Percentiles rank a stretch among this genome's conserved stretches.
These are phyloP conservation scores for Menidia beryllina DNA, from an alignment of 2,113 vertebrate genomes.

Conservation along the genomic window DNA sequence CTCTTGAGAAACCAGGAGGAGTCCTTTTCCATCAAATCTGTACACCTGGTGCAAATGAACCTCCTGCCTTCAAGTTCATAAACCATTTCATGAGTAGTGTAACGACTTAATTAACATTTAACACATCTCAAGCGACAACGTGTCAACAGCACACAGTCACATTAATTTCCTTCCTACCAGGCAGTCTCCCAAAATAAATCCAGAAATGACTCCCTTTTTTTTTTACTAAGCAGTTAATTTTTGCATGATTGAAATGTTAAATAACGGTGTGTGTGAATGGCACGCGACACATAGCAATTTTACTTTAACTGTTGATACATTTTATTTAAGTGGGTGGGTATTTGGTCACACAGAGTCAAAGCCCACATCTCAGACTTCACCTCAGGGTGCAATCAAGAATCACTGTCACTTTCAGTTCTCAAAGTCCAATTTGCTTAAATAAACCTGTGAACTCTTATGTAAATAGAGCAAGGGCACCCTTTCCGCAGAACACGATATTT, in stretches of 20 bases:
- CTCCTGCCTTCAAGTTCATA: slow-evolving; percentile 3
- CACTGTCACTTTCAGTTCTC: slow-evolving; percentile 41
- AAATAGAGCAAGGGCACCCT: slow-evolving; percentile 55
- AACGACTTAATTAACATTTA: slow-evolving; percentile 55
- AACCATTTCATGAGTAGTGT: slow-evolving; percentile 25
- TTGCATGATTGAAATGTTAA: slow-evolving; percentile 40
- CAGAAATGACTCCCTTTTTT: slow-evolving; percentile 25
- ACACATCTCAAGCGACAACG: slow-evolving; percentile 26
- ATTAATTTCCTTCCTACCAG: slow-evolving; percentile 17
- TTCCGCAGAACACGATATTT: slow-evolving; percentile 50
- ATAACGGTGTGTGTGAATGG: slow-evolving; percentile 24
- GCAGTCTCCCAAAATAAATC: slow-evolving; percentile 32
- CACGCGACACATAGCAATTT: slow-evolving; percentile 10
- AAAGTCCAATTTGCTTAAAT: slow-evolving; percentile 63
- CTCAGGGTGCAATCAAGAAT: slow-evolving; percentile 49
- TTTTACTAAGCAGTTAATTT: slow-evolving; percentile 18
- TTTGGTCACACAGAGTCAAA: background rate
- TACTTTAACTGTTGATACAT: slow-evolving; percentile 7
- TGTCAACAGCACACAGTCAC: slow-evolving; percentile 20
- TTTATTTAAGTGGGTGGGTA: background rate
- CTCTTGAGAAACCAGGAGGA: background rate
- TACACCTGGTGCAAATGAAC: background rate
- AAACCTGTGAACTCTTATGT: slow-evolving; percentile 67
- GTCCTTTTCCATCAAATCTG: background rate
- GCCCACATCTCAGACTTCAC: slow-evolving; percentile 41